phyloP scores from a whole-genome alignment of 2,797 vertebrate genomes.

The Lacerta viridis region DNA sequence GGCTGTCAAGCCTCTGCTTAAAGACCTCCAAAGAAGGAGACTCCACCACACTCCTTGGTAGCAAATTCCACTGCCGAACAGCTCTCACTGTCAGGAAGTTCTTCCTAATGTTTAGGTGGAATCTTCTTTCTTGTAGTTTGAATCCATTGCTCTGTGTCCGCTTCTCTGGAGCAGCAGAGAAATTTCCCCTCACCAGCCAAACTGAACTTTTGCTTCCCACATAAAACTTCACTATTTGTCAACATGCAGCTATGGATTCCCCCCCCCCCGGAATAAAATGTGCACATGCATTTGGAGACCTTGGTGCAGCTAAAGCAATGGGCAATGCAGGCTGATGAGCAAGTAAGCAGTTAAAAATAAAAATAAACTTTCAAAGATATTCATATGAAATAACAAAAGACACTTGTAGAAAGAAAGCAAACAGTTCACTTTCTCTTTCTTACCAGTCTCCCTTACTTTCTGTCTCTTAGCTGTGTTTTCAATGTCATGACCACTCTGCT shows the following conservation, averaged over 20 bases:
- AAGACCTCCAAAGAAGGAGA: too few species aligned
- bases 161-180: too few species aligned
- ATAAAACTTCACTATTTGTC: not conserved
- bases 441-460: constrained; percentile 48
- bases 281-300: not conserved
- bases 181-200: not conserved
- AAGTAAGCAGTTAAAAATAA: not conserved
- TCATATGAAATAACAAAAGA: not conserved
- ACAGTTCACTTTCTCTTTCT: constrained; percentile 53
- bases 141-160: too few species aligned
- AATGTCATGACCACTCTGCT: constrained; percentile 51
- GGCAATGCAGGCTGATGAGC: not conserved
- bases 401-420: constrained; percentile 41
- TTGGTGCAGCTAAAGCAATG: not conserved
- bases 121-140: too few species aligned
- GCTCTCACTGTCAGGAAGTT: too few species aligned
- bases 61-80: too few species aligned
- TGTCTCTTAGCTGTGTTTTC: constrained; percentile 45
- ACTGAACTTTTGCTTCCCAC: not conserved
- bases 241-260: not conserved
- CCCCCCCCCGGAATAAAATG: not conserved
- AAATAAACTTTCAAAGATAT: not conserved
- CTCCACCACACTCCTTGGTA: too few species aligned
- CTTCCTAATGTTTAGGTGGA: too few species aligned
- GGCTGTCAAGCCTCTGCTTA: too few species aligned